Evolutionary conservation across 2,113 vertebrate species (phyloP).

Genomic region (Gavialis gangeticus): DNA sequence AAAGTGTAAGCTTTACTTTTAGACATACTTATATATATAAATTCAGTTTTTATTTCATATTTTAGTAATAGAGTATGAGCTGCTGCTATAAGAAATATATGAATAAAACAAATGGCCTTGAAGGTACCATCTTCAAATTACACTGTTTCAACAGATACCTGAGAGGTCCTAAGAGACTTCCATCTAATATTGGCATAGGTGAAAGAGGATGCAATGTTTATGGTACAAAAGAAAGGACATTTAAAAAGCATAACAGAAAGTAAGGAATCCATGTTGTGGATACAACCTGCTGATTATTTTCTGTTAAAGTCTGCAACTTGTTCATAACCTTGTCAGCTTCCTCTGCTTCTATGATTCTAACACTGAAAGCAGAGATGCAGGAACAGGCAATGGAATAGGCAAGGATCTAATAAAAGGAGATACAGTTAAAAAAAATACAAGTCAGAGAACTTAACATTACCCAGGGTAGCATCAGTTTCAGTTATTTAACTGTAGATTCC

Average conservation of each 20-base stretch:
- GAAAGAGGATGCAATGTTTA: not conserved
- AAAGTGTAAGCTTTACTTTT: not conserved
- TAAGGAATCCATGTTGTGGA: not conserved
- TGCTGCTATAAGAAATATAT: not conserved
- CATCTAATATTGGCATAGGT: not conserved
- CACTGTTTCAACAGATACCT: not conserved
- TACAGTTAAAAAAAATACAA: not conserved
- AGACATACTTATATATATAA: not conserved
- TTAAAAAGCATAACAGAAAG: not conserved
- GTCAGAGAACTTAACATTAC: not conserved
- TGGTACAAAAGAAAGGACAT: not conserved
- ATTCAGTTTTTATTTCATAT: not conserved
- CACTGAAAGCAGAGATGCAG: constrained; percentile 88
- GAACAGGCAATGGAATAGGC: constrained; percentile 90
- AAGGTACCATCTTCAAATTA: not conserved
- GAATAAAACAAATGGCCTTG: not conserved
- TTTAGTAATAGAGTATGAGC: not conserved
- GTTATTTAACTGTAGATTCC: not conserved
- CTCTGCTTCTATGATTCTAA: constrained; percentile 82
- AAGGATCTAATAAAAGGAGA: constrained; percentile 82
- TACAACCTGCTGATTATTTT: constrained; percentile 92
- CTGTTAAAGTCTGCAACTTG: constrained; percentile 83
- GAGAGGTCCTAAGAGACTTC: not conserved
- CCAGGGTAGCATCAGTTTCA: not conserved
- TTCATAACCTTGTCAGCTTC: constrained; percentile 90